phyloP scores from a whole-genome alignment of 1,140 invertebrate genomes.

The Muscidifurax raptorellus region DNA sequence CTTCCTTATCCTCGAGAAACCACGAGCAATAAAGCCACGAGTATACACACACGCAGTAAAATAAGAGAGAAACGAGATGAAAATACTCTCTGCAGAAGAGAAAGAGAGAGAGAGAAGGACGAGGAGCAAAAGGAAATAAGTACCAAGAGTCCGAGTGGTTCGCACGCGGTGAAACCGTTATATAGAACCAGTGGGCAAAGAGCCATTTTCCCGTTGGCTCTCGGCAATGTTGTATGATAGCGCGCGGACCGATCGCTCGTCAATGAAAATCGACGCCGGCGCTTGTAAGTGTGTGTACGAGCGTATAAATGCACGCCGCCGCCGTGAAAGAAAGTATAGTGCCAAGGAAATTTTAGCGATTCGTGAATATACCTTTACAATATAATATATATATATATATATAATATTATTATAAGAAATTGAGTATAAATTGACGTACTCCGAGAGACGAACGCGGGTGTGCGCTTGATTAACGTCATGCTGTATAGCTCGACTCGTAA shows the following conservation, averaged over 20 bases:
- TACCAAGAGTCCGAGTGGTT: constrained; percentile 10
- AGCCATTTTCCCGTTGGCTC: constrained; percentile 29
- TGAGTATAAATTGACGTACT: neutral
- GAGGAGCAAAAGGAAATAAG: neutral
- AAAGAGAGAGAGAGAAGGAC: neutral
- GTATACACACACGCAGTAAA: neutral
- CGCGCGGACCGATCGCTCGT: neutral
- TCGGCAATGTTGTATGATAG: neutral
- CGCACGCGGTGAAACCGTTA: constrained; percentile 11
- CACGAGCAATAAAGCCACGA: neutral
- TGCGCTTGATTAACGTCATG: neutral
- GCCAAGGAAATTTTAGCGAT: too few relatives aligned
- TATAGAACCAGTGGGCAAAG: constrained; percentile 11
- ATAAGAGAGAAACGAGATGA: neutral
- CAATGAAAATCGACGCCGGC: constrained; percentile 21
- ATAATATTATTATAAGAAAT: too few relatives aligned
- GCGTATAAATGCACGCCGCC: neutral
- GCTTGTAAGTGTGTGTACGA: neutral
- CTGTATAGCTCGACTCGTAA: neutral
- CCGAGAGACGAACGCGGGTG: neutral
- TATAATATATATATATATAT: too few relatives aligned
- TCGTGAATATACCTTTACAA: too few relatives aligned
- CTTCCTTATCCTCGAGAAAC: neutral
- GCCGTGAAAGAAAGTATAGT: neutral
- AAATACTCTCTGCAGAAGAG: neutral